These are phyloP conservation scores for Pangasianodon hypophthalmus DNA, from an alignment of 2,113 vertebrate species.

Conservation along the genomic window DNA sequence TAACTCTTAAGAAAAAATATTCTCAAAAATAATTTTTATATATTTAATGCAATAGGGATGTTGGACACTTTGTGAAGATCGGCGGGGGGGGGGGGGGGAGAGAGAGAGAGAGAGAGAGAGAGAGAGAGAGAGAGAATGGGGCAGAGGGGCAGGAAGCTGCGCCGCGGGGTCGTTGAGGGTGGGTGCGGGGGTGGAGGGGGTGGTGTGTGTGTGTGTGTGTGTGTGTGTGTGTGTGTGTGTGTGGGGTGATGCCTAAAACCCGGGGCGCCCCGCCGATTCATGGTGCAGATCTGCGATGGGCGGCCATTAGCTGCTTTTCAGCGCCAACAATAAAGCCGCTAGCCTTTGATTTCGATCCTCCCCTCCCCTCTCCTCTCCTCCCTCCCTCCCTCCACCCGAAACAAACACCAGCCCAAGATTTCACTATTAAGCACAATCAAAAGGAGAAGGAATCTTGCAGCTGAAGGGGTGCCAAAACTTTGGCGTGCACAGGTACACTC, in stretches of 20 bases:
- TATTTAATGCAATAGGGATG: neutral
- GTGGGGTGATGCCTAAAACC: constrained; percentile 70
- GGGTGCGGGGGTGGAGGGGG: constrained; percentile 60
- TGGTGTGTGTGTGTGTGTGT: neutral
- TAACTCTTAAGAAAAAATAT: neutral
- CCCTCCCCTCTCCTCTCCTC: constrained; percentile 52
- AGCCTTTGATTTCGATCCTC: constrained; percentile 72
- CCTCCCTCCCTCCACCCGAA: constrained; percentile 57
- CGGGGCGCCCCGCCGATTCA: constrained; percentile 74
- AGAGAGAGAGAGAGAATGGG: neutral
- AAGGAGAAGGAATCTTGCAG: neutral
- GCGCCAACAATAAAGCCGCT: constrained; percentile 76
- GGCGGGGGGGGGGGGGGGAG: no score
- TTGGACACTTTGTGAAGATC: neutral
- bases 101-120: neutral
- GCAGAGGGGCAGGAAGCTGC: constrained; percentile 78
- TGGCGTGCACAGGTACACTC: neutral
- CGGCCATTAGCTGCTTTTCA: constrained; percentile 82
- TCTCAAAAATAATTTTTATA: neutral
- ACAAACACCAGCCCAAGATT: constrained; percentile 59
- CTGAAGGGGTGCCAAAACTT: neutral
- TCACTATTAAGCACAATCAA: neutral
- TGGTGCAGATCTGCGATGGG: constrained; percentile 78
- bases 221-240: constrained; percentile 59
- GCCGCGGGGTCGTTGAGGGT: constrained; percentile 74